phyloP scores from a whole-genome alignment of 2,888 invertebrate genomes.

The Tipula lateralis region DNA sequence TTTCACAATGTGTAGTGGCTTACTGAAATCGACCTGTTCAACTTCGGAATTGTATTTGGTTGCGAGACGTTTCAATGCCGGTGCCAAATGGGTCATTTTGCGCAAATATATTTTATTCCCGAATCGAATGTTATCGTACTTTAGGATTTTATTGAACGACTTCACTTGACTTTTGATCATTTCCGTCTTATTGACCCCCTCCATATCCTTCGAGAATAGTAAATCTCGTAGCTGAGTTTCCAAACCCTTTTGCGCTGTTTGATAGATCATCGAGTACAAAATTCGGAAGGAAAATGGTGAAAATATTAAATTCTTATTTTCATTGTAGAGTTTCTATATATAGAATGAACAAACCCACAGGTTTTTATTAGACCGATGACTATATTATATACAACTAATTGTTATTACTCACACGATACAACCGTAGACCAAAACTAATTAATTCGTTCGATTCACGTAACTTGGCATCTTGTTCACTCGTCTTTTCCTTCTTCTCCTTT shows the following conservation, averaged over 20 bases:
- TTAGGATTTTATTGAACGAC: neutral
- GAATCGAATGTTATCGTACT: neutral
- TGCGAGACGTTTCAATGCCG: neutral
- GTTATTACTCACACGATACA: neutral
- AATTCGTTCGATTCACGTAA: neutral
- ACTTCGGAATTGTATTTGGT: neutral
- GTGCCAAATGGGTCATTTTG: neutral
- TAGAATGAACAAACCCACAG: neutral
- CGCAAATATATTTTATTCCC: neutral
- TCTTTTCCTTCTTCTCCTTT: neutral
- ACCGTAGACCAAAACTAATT: neutral
- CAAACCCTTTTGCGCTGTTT: neutral
- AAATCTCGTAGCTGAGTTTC: neutral
- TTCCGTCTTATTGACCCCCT: neutral
- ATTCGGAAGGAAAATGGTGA: neutral
- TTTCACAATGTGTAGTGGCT: neutral
- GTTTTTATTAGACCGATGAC: neutral
- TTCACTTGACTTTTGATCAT: neutral
- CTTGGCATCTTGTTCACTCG: neutral
- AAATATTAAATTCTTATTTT: neutral
- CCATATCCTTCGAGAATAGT: neutral
- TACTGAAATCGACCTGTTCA: conserved; percentile 25
- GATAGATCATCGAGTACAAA: neutral
- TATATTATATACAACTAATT: neutral
- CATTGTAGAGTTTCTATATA: neutral